Conservation (phyloP, 2,113 vertebrate genomes). For the Petaurus breviceps region DNA sequence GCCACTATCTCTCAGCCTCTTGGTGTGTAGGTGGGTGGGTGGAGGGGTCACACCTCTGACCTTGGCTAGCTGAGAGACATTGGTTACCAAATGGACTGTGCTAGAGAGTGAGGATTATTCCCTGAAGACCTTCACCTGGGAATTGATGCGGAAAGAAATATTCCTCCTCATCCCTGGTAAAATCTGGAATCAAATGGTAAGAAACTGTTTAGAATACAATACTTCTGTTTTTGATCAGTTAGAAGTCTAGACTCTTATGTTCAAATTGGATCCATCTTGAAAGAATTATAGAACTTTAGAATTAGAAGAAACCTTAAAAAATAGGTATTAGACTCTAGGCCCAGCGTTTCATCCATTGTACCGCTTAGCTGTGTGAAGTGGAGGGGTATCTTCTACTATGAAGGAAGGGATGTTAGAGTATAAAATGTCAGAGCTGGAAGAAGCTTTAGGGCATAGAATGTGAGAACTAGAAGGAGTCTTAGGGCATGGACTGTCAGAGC, state of each 20-base stretch:
- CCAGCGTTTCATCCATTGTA: too few relatives aligned
- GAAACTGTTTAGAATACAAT: not conserved
- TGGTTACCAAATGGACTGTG: not conserved
- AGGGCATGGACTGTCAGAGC: too few relatives aligned
- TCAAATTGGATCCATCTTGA: not conserved
- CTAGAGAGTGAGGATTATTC: not conserved
- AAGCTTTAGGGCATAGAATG: not conserved
- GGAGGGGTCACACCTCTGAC: not conserved
- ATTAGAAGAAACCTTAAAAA: not conserved
- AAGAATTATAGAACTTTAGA: not conserved
- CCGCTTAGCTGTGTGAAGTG: too few relatives aligned
- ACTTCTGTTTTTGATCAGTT: not conserved
- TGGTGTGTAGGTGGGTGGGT: not conserved
- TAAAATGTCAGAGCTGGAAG: not conserved
- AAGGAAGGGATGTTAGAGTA: not conserved
- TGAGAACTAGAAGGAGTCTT: not conserved
- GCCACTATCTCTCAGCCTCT: not conserved
- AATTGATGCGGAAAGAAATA: not conserved
- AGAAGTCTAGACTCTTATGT: not conserved
- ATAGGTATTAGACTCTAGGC: not conserved
- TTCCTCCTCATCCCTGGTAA: not conserved
- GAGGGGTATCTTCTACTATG: too few relatives aligned
- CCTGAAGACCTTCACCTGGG: not conserved
- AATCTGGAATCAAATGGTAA: not conserved
- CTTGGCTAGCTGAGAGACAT: not conserved